Evolutionary conservation across 2,888 invertebrate species (phyloP).

Genomic region (Lysandra coridon): DNA sequence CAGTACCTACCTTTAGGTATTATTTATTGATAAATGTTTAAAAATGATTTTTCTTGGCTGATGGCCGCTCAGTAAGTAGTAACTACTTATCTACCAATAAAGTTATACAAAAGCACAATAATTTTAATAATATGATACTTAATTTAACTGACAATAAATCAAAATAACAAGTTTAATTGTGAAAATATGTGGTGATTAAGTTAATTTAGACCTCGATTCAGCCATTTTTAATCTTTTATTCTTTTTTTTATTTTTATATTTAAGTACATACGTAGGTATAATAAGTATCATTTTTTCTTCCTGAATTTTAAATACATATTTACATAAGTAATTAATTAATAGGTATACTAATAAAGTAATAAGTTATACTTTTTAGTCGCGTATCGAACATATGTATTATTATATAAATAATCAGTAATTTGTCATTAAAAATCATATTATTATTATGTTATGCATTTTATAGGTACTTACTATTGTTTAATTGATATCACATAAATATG

Average conservation of each 20-base stretch:
- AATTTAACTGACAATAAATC: neutral
- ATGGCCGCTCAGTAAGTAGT: neutral
- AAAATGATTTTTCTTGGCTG: neutral
- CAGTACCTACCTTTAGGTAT: neutral
- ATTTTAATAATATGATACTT: neutral
- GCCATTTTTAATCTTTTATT: neutral
- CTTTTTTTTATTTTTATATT: neutral
- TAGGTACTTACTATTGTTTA: neutral
- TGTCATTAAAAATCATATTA: neutral
- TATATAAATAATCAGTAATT: neutral
- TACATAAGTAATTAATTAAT: too few relatives aligned
- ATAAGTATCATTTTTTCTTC: neutral
- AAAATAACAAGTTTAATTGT: too few relatives aligned
- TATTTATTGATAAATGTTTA: neutral
- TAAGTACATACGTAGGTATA: too few relatives aligned
- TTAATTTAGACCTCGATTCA: neutral
- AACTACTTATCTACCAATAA: neutral
- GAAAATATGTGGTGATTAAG: too few relatives aligned
- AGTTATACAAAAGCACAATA: neutral
- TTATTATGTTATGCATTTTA: neutral
- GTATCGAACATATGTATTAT: neutral
- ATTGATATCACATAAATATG: slow-evolving; percentile 16
- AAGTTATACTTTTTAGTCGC: neutral
- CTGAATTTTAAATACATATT: neutral
- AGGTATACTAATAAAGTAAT: too few relatives aligned